Base-by-base conservation (phyloP, 2,888 invertebrate genomes). In the Seira sanloemensis region DNA sequence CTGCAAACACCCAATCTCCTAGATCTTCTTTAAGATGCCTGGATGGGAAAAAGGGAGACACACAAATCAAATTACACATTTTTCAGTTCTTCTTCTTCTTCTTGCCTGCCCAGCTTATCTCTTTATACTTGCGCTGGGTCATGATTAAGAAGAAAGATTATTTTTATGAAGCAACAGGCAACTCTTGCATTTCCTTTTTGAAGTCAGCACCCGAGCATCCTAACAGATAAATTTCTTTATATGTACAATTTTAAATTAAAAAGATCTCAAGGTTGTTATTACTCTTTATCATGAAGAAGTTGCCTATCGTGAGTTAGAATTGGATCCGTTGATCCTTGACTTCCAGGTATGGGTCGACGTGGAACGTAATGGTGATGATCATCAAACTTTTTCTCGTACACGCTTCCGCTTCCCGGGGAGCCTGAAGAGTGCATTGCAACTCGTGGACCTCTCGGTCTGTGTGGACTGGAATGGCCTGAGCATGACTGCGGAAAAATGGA, bases 11-110 rank as follows among this genome's bases (percentile, higher is more conserved):
- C 90, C 94, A 91, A 0, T 94, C 93, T 84, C 93, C 93, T 46
- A 95, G 91, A 90, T 97, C 96, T 90, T 97, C 96, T 90, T 94
- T 94, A 86, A 97, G 93, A 90, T 96, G 96, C 88, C 96, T 97
- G 91, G 16, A 7, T 37, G 4, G 74, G 19, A 62, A 21, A 68
- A 46, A 58, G n/a, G n/a, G 78, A 69, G 81, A 76, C 65, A 82
- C 91, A 91, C 85, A 74, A 81, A 82, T 76, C 69, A 76, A 76
- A 82, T 82, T 82, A 82, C 68, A 62, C 37, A 69, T 81, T 75
- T 76, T 76, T 81, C 68, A 75, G 74, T 81, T 81, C 80, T 81
- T 62, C 69, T 37, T 37, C 68, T 81, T 81, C 80, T 81, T 62
- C 69, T 37, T 37, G 12, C 12, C 37, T 74, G 27, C 74, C 73